phyloP scores from a whole-genome alignment of 53 echinoderm and acorn worm species.

The Holothuria leucospilota region DNA sequence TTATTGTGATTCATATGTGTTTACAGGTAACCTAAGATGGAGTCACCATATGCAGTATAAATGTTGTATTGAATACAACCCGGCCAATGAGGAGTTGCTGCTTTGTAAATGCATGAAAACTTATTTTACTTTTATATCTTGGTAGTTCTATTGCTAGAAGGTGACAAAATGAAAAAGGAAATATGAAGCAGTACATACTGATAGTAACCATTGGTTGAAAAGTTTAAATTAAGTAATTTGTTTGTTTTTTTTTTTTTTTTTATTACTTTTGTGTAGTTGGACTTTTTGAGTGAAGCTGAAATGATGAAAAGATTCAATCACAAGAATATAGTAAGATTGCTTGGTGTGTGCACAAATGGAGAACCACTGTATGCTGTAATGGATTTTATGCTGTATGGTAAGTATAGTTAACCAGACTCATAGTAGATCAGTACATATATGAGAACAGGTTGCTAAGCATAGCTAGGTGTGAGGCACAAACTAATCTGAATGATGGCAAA shows the following conservation, averaged over 20 bases:
- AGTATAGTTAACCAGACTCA: conserved; percentile 3
- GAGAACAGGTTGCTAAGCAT: neutral
- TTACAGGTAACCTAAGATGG: too few relatives aligned
- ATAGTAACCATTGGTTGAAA: too few relatives aligned
- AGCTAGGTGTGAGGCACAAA: neutral
- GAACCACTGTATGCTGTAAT: conserved; percentile 92
- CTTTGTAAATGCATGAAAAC: too few relatives aligned
- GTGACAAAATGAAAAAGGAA: too few relatives aligned
- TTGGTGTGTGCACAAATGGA: conserved; percentile 94
- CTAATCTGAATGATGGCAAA: too few relatives aligned
- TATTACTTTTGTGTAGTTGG: conserved; percentile 68
- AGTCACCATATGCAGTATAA: too few relatives aligned
- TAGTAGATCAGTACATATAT: neutral
- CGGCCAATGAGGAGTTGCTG: too few relatives aligned
- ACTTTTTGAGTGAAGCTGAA: conserved; percentile 97
- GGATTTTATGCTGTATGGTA: conserved; percentile 98
- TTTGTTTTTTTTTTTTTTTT: neutral
- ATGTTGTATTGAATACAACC: too few relatives aligned
- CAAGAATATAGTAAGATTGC: conserved; percentile 77
- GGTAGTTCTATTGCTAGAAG: too few relatives aligned
- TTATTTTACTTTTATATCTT: too few relatives aligned
- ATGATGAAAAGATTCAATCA: conserved; percentile 97
- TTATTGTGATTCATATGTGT: too few relatives aligned
- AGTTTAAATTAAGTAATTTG: neutral
- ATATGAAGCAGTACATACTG: too few relatives aligned